Base-by-base conservation (phyloP, 1,140 invertebrate species). In the Plutomurus gul region DNA sequence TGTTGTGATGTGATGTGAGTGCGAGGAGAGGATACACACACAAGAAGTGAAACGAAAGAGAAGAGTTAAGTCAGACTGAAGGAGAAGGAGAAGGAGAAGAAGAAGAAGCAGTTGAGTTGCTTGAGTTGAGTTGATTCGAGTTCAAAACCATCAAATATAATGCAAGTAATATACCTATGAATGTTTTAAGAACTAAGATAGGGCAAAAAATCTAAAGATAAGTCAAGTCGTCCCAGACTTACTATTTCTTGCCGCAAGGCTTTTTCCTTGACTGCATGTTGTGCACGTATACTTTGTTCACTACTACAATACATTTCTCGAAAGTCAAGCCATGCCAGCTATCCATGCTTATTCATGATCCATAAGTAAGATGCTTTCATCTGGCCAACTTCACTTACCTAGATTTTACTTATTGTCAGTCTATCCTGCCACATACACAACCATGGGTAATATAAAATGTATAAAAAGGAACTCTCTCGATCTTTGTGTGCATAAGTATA, bases 131-230 rank as follows among this genome's bases (percentile, higher is more conserved):
- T 60, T 60, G 51, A 60, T 60, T 60, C 51, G 51, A 60, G 51
- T 60, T 60, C 51, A 60, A 60, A 60, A 60, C 51, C 51, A 60
- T 60, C 51, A 60, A 60, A 60, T 60, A 60, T 60, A 60, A 60
- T 60, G 25, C 51, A 60, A 60, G 51, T 30, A 60, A 60, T 60
- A 60, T 60, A 60, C 27, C 51, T 60, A 16, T 60, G 51, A 60
- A 60, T 60, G 51, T 60, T 60, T 60, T 60, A 60, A 60, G 18
- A 13, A 60, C 6, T 5, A 30, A 30, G 51, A 60, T 30, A 30
- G 27, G 11, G 11, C 51, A 60, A 60, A 60, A 60, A 60, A 11
- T 30, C 27, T 56, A 47, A 43, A 47, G 46, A 47, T 20, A 51
- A 51, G 47, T 22, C 46, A 51, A 51, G 47, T 22, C 47, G 47